These are phyloP conservation scores for Metridium senile DNA, from an alignment of 92 coral and sea anemone genomes.

Conservation along the genomic window DNA sequence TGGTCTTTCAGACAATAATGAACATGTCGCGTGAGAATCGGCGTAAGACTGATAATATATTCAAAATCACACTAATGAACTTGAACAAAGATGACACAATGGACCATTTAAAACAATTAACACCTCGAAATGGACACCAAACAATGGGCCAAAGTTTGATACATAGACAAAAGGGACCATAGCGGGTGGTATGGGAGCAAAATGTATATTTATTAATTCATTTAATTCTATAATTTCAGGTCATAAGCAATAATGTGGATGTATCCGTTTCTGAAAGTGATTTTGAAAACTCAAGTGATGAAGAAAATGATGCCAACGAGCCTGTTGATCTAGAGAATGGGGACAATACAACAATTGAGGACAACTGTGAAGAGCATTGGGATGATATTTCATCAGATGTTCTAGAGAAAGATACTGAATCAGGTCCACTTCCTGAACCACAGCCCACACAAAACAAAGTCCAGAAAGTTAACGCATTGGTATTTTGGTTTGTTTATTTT, in stretches of 20 bases:
- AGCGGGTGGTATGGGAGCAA: background rate
- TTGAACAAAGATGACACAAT: too few species aligned
- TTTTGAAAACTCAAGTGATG: constrained; percentile 9
- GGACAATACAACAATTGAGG: background rate
- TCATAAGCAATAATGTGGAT: background rate
- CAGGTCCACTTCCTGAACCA: constrained; percentile 48
- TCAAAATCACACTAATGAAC: too few species aligned
- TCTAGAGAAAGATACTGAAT: constrained; percentile 40
- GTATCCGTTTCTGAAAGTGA: background rate
- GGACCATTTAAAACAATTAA: too few species aligned
- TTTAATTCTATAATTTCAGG: background rate
- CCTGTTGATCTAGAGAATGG: background rate
- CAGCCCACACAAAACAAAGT: background rate
- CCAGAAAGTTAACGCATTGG: constrained; percentile 32
- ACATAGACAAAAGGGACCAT: background rate
- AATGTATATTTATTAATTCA: background rate
- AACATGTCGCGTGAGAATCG: too few species aligned
- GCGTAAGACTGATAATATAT: too few species aligned
- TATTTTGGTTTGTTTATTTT: constrained; percentile 58
- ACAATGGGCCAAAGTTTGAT: too few species aligned
- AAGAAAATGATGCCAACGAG: constrained; percentile 13
- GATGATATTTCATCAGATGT: constrained; percentile 46
- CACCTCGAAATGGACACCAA: too few species aligned
- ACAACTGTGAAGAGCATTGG: constrained; percentile 46
- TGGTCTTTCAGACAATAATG: too few species aligned